Base-by-base conservation (phyloP, 2,888 invertebrate genomes). In the Belgica antarctica region DNA sequence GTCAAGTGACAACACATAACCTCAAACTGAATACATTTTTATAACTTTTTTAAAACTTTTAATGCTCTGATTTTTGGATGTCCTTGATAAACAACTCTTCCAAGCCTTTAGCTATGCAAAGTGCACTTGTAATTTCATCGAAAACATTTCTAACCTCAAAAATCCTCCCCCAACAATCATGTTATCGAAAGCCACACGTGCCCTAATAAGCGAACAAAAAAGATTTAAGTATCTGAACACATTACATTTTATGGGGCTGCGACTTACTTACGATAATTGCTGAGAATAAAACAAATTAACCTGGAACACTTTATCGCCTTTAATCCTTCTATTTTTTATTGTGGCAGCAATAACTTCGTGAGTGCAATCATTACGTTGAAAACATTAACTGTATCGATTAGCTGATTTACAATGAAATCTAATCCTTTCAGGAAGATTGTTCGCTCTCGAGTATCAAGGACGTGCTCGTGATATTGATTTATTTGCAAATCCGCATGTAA, bases 321-420 rank as follows among this genome's bases (percentile, higher is more conserved):
- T 59, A 70, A 70, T 70, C 59, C 70, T 70, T n/a, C n/a, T n/a
- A n/a, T n/a, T n/a, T 70, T 27, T 69, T 70, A 34, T 57, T 57
- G 15, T 19, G 24, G 19, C 19, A 52, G 15, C 41, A 41, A 7
- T 12, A 41, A 10, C 5, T 31, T 31, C 5, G 31, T 31, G 12
- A 34, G 7, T 34, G 34, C 34, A 34, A 34, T 8, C 34, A 31
- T 31, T 31, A 31, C n/a, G n/a, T 31, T 31, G 7, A 31, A 8
- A 31, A 31, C 34, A 31, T 8, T 12, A 5, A 8, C 34, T 8
- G 12, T 31, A 31, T 31, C 12, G 34, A 31, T 31, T 31, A 31
- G 34, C 12, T 31, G 34, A 31, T 19, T 22, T 52, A 52, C 34
- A 22, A 3, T 4, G 22, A 22, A 52, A 19, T 52, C 22, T n/a